Evolutionary conservation across 1,140 invertebrate genomes (phyloP), one percentile per base, ranked within the genome.

Genomic region (Hestina assimilis): DNA sequence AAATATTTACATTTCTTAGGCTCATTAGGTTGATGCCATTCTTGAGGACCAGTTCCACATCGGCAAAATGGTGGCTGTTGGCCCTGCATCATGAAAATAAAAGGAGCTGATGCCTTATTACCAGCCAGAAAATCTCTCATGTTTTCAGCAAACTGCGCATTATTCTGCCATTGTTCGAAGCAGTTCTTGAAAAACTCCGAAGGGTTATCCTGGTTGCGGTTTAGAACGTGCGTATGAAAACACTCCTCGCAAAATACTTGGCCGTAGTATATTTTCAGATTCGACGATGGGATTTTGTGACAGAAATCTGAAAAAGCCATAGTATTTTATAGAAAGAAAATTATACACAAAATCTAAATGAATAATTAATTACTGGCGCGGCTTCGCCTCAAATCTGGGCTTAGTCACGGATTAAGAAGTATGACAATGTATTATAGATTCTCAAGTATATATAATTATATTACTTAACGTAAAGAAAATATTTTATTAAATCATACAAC

Each of bases 221-320:
- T 75, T 2, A 87, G 48, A 4, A 87, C 75, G 42, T 79, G 72
- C 2, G 68, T 65, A 14, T 87, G 50, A 55, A 87, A 87, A 48
- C 83, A 87, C 3, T 78, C 75, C 35, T 87, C 83, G 48, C 83
- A 87, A 47, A 87, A 87, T 2, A 87, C 77, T 62, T 85, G 82
- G 5, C 83, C 83, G 51, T 83, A 87, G 45, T 83, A 87, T 23
- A 87, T 85, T 54, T 87, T 84, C 7, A 77, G 31, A 19, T 76
- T 71, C 3, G 57, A 42, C 4, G 66, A 77, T 7, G 83, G 83
- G 0, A 83, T 64, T 14, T 56, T 29, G 17, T 74, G 79, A 50
- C 83, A 87, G 29, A 79, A 78, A 50, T 78, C 79, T 86, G 42
- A 6, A 69, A 66, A 42, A 38, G 8, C 12, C 9, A 35, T 50